Base-by-base conservation (phyloP, 2,797 vertebrate species). In the Myotis myotis region DNA sequence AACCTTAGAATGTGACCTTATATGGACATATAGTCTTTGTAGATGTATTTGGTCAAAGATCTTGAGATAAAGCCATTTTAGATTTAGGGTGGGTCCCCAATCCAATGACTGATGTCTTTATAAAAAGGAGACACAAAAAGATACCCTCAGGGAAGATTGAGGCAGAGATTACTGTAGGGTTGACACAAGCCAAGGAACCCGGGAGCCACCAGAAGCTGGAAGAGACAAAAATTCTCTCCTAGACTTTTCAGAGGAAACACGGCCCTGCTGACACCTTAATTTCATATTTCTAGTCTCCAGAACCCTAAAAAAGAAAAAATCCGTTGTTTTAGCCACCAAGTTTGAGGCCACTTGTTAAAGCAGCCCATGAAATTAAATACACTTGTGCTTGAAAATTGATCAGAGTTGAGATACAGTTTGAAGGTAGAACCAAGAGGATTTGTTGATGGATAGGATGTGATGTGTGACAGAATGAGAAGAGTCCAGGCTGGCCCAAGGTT, bases 391-490 rank as follows among this genome's bases (percentile, higher is more conserved):
- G 33, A 44, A 41, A 17, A 22, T 9, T 5, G 1, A 8, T 44
- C 53, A 30, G 72, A 6, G 64, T 5, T 28, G 74, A 36, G 72
- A 8, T 19, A 3, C 2, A 15, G 16, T 36, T 44, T 44, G 64
- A 25, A 90, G 44, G 30, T 6, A 53, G 68, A 72, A 33, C 64
- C 33, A 10, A 28, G 23, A 41, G 30, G 44, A 30, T 23, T 36
- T 44, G 66, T 74, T 41, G 41, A 33, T 13, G 33, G 51, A 8
- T 6, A 4, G 20, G 80, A 62, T n/a, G 33, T 12, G n/a, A 13
- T 8, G 20, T 0, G 6, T 1, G 4, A 36, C 28, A 13, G 41
- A 51, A 41, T 5, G 25, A 6, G 25, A 2, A 28, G 15, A 28
- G 64, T 44, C 53, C 30, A 8, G 41, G 87, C 47, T 41, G 53